Conservation (phyloP, 1,140 invertebrate species). For the Leptopilina clavipes region DNA sequence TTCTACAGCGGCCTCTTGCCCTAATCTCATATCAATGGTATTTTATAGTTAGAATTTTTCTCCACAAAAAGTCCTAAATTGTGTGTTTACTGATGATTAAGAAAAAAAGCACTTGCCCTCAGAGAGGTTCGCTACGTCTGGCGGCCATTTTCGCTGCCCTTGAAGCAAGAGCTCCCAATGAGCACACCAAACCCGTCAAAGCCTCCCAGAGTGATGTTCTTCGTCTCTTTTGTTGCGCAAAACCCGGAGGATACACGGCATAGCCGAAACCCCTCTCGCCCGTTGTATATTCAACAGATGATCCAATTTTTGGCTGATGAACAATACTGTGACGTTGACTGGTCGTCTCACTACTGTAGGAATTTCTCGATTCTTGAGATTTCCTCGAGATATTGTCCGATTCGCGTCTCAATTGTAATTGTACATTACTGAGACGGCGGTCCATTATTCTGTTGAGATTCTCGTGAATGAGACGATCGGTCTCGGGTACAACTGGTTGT, state of each 20-base stretch:
- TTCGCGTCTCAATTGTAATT: slow-evolving; percentile 46
- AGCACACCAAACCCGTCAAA: slow-evolving; percentile 71
- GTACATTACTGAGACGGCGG: slow-evolving; percentile 67
- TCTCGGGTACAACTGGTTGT: slow-evolving; percentile 39
- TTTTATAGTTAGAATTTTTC: neutral
- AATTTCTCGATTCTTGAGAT: slow-evolving; percentile 49
- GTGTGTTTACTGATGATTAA: neutral
- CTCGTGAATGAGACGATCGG: slow-evolving; percentile 62
- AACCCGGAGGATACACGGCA: slow-evolving; percentile 52
- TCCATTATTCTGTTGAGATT: slow-evolving; percentile 68
- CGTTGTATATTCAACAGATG: slow-evolving; percentile 36
- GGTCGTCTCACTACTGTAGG: slow-evolving; percentile 40
- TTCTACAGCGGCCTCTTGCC: slow-evolving; percentile 7
- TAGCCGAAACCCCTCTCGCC: slow-evolving; percentile 45
- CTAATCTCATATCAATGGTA: neutral
- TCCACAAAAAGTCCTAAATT: no score
- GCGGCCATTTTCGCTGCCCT: slow-evolving; percentile 71
- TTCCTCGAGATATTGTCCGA: slow-evolving; percentile 14
- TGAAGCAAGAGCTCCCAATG: slow-evolving; percentile 70
- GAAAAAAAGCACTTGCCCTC: slow-evolving; percentile 45
- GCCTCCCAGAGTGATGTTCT: slow-evolving; percentile 70
- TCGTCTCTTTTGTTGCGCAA: slow-evolving; percentile 57
- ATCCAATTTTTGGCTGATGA: slow-evolving; percentile 59
- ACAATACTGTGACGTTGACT: slow-evolving; percentile 53
- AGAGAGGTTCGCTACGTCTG: slow-evolving; percentile 62